These are phyloP conservation scores for Nothocercus julius DNA, from an alignment of 2,113 vertebrate species.

Conservation along the genomic window DNA sequence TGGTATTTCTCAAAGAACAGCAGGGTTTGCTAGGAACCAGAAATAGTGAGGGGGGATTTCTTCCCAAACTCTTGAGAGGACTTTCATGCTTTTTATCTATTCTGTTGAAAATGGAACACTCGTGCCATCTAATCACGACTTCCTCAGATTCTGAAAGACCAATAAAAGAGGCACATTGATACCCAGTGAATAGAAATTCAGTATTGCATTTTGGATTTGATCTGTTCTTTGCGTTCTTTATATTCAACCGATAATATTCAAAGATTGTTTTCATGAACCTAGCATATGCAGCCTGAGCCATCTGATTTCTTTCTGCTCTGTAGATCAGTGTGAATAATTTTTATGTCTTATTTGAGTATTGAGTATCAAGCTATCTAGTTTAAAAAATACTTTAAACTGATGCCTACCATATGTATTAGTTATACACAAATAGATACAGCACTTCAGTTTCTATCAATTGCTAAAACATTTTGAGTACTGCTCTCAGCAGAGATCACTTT, in stretches of 20 bases:
- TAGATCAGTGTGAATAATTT: constrained; percentile 67
- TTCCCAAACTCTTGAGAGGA: constrained; percentile 61
- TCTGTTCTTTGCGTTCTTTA: constrained; percentile 70
- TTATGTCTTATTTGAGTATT: neutral
- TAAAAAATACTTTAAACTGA: neutral
- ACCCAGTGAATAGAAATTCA: constrained; percentile 75
- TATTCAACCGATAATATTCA: constrained; percentile 71
- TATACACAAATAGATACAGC: neutral
- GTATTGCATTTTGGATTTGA: constrained; percentile 66
- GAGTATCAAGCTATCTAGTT: neutral
- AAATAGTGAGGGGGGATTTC: constrained; percentile 53
- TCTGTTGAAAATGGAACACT: constrained; percentile 75
- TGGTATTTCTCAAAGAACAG: constrained; percentile 73
- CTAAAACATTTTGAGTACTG: neutral
- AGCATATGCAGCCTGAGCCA: constrained; percentile 20
- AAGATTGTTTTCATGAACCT: constrained; percentile 76
- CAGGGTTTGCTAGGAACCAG: constrained; percentile 72
- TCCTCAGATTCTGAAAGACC: constrained; percentile 74
- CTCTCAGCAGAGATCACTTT: neutral
- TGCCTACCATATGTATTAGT: neutral
- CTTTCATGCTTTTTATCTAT: constrained; percentile 73
- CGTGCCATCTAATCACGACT: constrained; percentile 78
- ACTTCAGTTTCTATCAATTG: neutral
- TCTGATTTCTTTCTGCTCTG: constrained; percentile 61
- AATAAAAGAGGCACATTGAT: constrained; percentile 78